A percentile compares a stretch with the other conserved stretches of the same genome.
phyloP scores from a whole-genome alignment of 2,888 invertebrate species.

The Blastobasis lacticolella region DNA sequence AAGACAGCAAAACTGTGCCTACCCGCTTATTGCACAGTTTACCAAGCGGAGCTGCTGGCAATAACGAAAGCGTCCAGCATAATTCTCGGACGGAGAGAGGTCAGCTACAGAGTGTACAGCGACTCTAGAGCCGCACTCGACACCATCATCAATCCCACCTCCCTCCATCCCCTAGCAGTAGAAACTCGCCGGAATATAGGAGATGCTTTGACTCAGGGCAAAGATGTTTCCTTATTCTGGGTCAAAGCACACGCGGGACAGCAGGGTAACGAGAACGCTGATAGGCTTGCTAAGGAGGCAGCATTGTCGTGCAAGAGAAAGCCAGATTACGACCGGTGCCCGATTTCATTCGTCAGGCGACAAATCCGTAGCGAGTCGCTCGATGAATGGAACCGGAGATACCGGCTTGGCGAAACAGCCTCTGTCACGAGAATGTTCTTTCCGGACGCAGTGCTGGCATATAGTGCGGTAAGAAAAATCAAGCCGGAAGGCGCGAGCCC shows the following conservation, averaged over 20 bases:
- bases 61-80: not conserved
- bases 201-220: not conserved
- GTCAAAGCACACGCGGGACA: not conserved
- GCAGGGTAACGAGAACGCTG: not conserved
- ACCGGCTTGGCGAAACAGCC: not conserved
- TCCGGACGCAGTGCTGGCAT: not conserved
- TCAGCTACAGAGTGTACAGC: not conserved
- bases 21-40: not conserved
- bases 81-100: not conserved
- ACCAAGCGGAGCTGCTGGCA: not conserved
- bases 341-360: not conserved
- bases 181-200: not conserved
- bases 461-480: not conserved
- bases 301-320: not conserved
- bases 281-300: not conserved
- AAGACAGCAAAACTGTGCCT: not conserved
- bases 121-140: not conserved
- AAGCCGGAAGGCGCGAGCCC: not conserved
- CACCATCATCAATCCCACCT: not conserved
- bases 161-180: not conserved
- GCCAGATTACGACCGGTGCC: not conserved
- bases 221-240: not conserved
- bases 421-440: not conserved
- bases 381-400: not conserved
- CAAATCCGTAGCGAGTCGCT: not conserved